Percentiles rank a stretch among this genome's conserved stretches.
Conservation (phyloP, 2,113 vertebrate species). For the Hypanus sabinus region DNA sequence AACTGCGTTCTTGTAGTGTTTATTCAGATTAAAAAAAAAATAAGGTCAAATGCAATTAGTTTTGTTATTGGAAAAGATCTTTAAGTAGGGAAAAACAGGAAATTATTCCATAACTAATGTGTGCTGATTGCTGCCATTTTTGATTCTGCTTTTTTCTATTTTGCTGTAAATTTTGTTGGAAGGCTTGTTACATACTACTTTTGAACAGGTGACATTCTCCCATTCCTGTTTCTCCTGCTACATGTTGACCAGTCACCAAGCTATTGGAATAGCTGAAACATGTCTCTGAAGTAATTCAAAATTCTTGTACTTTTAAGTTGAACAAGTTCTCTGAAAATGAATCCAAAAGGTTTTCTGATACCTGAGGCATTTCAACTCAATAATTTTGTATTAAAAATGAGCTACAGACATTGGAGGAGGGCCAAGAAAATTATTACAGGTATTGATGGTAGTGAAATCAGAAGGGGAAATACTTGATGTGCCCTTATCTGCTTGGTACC, state of each 20-base stretch:
- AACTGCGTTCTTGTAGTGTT: not conserved
- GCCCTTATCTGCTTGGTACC: too few species aligned
- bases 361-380: not conserved
- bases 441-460: not conserved
- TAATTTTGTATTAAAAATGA: not conserved
- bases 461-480: too few species aligned
- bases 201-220: not conserved
- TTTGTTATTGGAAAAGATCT: not conserved
- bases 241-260: not conserved
- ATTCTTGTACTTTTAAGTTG: not conserved
- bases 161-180: not conserved
- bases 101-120: not conserved
- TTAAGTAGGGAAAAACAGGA: not conserved
- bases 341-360: slow-evolving; percentile 25
- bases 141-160: not conserved
- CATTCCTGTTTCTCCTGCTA: not conserved
- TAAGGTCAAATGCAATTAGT: not conserved
- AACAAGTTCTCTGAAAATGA: slow-evolving; percentile 6
- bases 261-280: not conserved
- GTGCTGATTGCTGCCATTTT: not conserved
- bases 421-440: not conserved
- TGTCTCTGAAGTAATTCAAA: not conserved
- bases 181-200: not conserved
- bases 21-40: not conserved
- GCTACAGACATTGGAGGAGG: not conserved